Evolutionary conservation across 1,140 invertebrate genomes (phyloP), one percentile per base, ranked within the genome.

Genomic region (Drosophila repletoides): DNA sequence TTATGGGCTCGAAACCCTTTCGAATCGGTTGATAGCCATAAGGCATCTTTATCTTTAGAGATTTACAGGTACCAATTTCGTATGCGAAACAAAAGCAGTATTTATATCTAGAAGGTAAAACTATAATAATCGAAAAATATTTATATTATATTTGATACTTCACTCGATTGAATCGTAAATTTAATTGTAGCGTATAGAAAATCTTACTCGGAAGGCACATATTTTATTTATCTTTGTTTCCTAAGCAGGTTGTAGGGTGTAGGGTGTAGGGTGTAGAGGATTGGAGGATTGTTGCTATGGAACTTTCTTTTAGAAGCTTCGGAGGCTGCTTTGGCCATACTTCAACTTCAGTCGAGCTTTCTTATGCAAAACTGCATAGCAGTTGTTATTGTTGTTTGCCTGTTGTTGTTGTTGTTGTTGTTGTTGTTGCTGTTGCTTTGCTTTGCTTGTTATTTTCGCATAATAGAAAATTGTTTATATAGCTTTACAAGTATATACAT

Each of bases 401-500:
- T 14, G 38, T 21, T 55, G 14, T 41, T 41, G 38, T 51, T 67
- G 46, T 60, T 46, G 21, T 49, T 58, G 41, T 67, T 67, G 53
- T 53, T 63, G 51, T 46, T 41, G 38, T 51, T 67, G 46, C 51
- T 46, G 21, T 49, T 58, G 41, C 60, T 67, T 53, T 63, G 51
- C 38, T 45, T 51, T 72, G 79, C 74, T 84, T 84, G 75, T 86
- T 84, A 86, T 80, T 86, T 84, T 60, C 68, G 80, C 80, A 80
- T 86, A 84, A 84, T 86, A 72, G 80, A 84, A 84, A 84, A 84
- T 84, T 84, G 75, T 84, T 84, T 84, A 84, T 84, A 72, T 76
- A 76, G 76, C 71, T 71, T 46, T 49, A 48, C 51, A 56, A 69
- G 46, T 33, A 10, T 38, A 41, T 40, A 60, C 38, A 59, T 33